Base-by-base conservation (phyloP, 2,888 invertebrate species). In the Morpho deidamia region DNA sequence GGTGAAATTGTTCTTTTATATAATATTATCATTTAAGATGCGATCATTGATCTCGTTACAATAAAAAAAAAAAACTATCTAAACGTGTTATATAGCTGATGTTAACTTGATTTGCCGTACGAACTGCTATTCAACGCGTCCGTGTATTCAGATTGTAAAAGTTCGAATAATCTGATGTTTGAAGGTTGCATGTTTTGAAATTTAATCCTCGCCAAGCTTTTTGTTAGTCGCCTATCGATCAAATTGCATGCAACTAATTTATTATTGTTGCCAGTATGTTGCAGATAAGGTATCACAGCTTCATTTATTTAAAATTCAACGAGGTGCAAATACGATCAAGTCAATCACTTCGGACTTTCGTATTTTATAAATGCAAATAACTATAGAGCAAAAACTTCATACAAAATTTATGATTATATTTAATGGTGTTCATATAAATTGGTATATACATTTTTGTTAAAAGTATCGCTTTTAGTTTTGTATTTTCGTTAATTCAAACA, bases 161-260 rank as follows among this genome's bases (percentile, higher is more conserved):
- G 81, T 81, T 77, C 74, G 74, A 74, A 75, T 81, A 77, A 79
- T 81, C 75, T 75, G 77, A 78, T 74, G 76, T 70, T 71, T 78
- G 76, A 83, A 83, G 83, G 83, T 78, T 76, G 68, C 38, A 39
- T 51, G 70, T 82, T 81, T 77, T 80, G 83, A 74, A 83, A 84
- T 72, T 63, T 71, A 75, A 80, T 81, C 73, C 73, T 49, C 77
- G 76, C 69, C 74, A 64, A 78, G 75, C 74, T 76, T 76, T 74
- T 70, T 70, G 58, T 56, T 59, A 51, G 51, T 58, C 47, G 50
- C 39, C 60, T 59, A 56, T 62, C 55, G 59, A 59, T 50, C 56
- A 55, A 53, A 60, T 50, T 58, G 50, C 33, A 56, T 52, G 45
- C 50, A 44, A 53, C 53, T 53, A 54, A 53, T 58, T 33, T 51